Percentiles rank a stretch among this genome's conserved stretches.
Conservation (phyloP, 2,797 vertebrate genomes). For the Propithecus perrieri region DNA sequence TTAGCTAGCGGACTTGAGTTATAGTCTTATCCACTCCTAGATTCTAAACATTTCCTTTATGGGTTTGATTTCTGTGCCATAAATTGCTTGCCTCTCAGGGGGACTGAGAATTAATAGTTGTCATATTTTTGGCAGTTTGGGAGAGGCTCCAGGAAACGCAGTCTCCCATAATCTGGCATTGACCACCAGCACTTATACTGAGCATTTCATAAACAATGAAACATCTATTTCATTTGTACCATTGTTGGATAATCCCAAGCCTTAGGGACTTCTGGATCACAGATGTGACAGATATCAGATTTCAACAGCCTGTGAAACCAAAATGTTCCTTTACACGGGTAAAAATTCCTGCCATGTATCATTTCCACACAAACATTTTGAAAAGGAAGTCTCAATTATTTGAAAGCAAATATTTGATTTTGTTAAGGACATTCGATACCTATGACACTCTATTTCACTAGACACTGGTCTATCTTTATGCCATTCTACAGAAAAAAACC, state of each 20-base stretch:
- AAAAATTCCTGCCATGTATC: not conserved
- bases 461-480: not conserved
- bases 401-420: constrained; percentile 38
- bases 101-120: constrained; percentile 47
- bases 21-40: not conserved
- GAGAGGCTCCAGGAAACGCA: constrained; percentile 11
- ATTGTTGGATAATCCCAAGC: constrained; percentile 8
- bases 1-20: not conserved
- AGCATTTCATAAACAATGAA: constrained; percentile 54
- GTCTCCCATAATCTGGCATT: not conserved
- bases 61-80: not conserved
- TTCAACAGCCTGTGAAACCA: constrained; percentile 27
- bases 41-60: not conserved
- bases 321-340: not conserved
- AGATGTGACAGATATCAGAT: constrained; percentile 66
- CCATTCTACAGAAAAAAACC: not conserved
- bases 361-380: not conserved
- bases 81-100: not conserved
- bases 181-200: constrained; percentile 34
- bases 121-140: constrained; percentile 25
- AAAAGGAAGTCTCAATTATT: not conserved
- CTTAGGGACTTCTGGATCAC: constrained; percentile 46
- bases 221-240: constrained; percentile 55
- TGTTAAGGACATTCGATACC: not conserved
- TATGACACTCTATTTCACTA: not conserved